Evolutionary conservation across 2,888 invertebrate species (phyloP), one percentile per base, ranked within the genome.

Genomic region (Cataglyphis altisquamis): DNA sequence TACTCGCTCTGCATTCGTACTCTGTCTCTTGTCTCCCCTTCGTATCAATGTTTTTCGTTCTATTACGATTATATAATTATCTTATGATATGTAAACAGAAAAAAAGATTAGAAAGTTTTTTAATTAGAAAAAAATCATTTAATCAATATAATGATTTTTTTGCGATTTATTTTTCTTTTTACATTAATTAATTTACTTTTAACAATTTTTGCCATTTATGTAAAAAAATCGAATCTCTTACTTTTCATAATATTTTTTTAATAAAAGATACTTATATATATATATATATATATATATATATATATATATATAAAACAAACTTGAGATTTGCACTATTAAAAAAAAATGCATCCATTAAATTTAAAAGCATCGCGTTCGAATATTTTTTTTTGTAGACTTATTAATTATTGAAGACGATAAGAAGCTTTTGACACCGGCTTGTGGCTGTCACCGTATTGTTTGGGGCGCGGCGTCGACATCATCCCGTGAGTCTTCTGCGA

Each of bases 1-100:
- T 90, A 90, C 87, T 90, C 87, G 87, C 83, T 90, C 86, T 85
- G 87, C 90, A 90, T 90, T 90, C 89, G 89, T 90, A 89, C 84
- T 81, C 57, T 32, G 63, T 83, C 84, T 83, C 80, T 62, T 83
- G 66, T 78, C 84, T 66, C 55, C 62, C 41, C 73, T 39, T 25
- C 25, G 57, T n/a, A 64, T 67, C 48, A 41, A 21, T 41, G 36
- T 41, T 41, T 63, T 21, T 12, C 9, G 0, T 41, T 15, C 25
- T 45, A 80, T 73, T 63, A 52, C 60, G 32, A 25, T 62, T 55
- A 29, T 41, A 29, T 45, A 52, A 18, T 6, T 41, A 57, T 15
- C 0, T 21, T 18, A 10, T 41, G 41, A 45, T 21, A 12, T 39
- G 32, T 36, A 36, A 60, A 72, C 18, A 45, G 29, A 77, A 77